A percentile compares a stretch with the other conserved stretches of the same genome.
These are phyloP conservation scores for Chloroclystis v-ata DNA, from an alignment of 2,888 invertebrate species.

Conservation along the genomic window DNA sequence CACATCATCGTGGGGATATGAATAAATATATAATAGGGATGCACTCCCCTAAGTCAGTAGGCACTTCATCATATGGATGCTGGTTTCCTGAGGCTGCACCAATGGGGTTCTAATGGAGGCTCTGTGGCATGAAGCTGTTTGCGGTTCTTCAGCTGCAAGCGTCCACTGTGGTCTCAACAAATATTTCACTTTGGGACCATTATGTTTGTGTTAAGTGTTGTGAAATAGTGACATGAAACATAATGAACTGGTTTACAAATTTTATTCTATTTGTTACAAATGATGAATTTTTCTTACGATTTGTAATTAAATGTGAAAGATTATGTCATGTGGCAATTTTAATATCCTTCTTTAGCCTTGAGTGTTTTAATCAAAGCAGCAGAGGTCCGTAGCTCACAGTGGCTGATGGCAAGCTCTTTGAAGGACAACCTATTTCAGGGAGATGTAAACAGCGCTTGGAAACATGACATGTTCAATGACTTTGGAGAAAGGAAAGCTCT, in stretches of 20 bases:
- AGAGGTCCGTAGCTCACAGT: slow-evolving; percentile 33
- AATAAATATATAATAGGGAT: slow-evolving; percentile 6
- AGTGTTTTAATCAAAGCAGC: slow-evolving; percentile 56
- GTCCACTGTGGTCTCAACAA: slow-evolving; percentile 11
- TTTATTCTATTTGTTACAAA: not conserved
- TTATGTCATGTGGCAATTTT: slow-evolving; percentile 43
- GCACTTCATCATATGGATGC: slow-evolving; percentile 9
- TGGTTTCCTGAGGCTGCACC: slow-evolving; percentile 8
- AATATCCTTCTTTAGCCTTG: slow-evolving; percentile 51
- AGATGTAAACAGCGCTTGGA: slow-evolving; percentile 97
- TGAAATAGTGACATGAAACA: slow-evolving; percentile 28
- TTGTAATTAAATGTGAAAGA: slow-evolving; percentile 28
- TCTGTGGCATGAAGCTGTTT: slow-evolving; percentile 2
- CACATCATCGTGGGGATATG: slow-evolving; percentile 8
- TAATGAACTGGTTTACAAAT: slow-evolving; percentile 10
- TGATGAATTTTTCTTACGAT: not conserved
- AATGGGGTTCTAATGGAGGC: not conserved
- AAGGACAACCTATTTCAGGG: slow-evolving; percentile 84
- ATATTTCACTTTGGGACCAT: slow-evolving; percentile 12
- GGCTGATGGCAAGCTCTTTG: slow-evolving; percentile 68
- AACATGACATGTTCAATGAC: slow-evolving; percentile 95
- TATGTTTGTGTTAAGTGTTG: slow-evolving; percentile 23
- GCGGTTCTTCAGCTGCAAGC: slow-evolving; percentile 3
- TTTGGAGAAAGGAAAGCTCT: slow-evolving; percentile 81
- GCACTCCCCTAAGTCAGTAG: not conserved